Base-by-base conservation (phyloP, 2,888 invertebrate genomes). In the Hydropsyche betteni region DNA sequence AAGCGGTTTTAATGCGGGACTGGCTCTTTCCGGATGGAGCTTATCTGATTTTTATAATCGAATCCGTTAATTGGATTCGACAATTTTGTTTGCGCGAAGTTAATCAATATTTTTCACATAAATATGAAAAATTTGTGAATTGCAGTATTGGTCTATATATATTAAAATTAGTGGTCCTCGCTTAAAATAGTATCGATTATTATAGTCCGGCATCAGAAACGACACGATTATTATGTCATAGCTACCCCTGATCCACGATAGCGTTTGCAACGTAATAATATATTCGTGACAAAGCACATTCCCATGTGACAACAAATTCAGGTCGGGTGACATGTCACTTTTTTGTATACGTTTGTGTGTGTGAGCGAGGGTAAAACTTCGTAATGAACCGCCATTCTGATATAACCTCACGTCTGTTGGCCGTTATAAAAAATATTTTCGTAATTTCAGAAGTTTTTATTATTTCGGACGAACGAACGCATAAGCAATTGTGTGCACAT, bases 301-400 rank as follows among this genome's bases (percentile, higher is more conserved):
- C 64, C 64, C 36, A n/a, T 36, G 64, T 36, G 64, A 64, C 64
- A n/a, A 64, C 64, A 36, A 64, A 64, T 64, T 64, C 64, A 34
- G 34, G 64, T 36, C 64, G 64, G 64, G 64, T 36, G 34, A 64
- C 64, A 64, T 64, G 64, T 64, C 64, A 64, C 64, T 64, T 64
- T 64, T 61, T 36, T 64, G 24, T 24, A n/a, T 10, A 10, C 10
- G 44, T 44, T 6, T 44, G 44, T 44, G 10, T 44, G 10, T 24
- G 44, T 10, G 44, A 44, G 58, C 24, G 16, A 14, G 58, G 58
- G 14, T 58, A 16, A 24, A 58, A 58, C 58, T 58, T 58, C 58
- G 58, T 58, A 58, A 58, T 58, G 58, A 58, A 58, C 58, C 58
- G 24, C 58, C 58, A 58, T 58, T 58, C 58, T 58, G 16, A 58